Evolutionary conservation across 2,113 vertebrate species (phyloP).

Genomic region (Strix uralensis): DNA sequence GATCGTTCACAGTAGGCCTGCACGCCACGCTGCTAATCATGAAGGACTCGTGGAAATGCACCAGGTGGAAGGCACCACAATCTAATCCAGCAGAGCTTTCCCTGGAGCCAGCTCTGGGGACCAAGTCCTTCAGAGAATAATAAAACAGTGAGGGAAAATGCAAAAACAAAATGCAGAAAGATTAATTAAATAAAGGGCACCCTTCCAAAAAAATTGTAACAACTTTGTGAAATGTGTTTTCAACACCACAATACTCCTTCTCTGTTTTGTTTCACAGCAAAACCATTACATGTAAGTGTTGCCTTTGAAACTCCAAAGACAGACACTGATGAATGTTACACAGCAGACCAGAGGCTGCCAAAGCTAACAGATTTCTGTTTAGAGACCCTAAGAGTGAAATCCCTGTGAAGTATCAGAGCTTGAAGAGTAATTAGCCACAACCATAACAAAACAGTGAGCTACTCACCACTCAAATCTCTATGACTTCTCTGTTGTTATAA

Average conservation of each 20-base stretch:
- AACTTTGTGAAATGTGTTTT: conserved; percentile 67
- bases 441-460: conserved; percentile 56
- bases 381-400: conserved; percentile 56
- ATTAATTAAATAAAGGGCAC: conserved; percentile 66
- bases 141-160: conserved; percentile 31
- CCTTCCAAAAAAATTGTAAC: conserved; percentile 52
- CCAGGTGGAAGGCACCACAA: not conserved
- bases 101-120: not conserved
- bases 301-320: conserved; percentile 65
- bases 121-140: conserved; percentile 8
- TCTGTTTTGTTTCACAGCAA: conserved; percentile 70
- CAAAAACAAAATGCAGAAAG: conserved; percentile 47
- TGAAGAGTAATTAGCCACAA: conserved; percentile 52
- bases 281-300: conserved; percentile 67
- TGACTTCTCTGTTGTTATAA: conserved; percentile 21
- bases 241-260: conserved; percentile 56
- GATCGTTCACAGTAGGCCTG: conserved; percentile 15
- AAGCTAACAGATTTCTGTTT: conserved; percentile 65
- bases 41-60: conserved; percentile 49
- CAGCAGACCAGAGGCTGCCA: conserved; percentile 39
- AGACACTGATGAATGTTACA: conserved; percentile 61
- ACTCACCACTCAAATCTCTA: conserved; percentile 45
- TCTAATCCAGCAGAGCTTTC: not conserved
- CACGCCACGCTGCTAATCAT: not conserved
- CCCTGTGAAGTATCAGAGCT: conserved; percentile 60